Evolutionary conservation across 2,888 invertebrate species (phyloP).

Genomic region (Pogonocherus hispidulus): DNA sequence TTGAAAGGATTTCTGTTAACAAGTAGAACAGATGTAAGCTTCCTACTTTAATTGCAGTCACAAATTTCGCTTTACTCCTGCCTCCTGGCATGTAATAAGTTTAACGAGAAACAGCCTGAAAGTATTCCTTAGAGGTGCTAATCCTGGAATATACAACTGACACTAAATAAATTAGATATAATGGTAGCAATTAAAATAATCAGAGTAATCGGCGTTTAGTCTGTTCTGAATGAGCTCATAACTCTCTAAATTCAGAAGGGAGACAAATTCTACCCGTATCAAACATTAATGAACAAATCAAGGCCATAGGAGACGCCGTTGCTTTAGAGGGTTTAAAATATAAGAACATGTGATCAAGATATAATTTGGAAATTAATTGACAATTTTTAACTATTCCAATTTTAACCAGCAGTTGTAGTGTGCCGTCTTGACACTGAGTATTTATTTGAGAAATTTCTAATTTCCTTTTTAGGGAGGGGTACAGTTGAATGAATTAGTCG

Average conservation of each 20-base stretch:
- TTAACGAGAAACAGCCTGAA: constrained; percentile 10
- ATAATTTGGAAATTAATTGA: no score
- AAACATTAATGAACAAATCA: constrained; percentile 24
- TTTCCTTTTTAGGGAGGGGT: no score
- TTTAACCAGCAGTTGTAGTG: no score
- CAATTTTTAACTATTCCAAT: no score
- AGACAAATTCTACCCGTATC: constrained; percentile 20
- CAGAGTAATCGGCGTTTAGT: constrained; percentile 54
- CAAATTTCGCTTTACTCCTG: not conserved
- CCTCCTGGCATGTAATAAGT: constrained; percentile 4
- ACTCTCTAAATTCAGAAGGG: constrained; percentile 16
- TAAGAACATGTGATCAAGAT: no score
- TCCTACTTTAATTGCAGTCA: not conserved
- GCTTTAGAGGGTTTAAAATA: no score
- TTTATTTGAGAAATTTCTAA: no score
- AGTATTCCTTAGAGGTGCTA: constrained; percentile 23
- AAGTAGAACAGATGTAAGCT: not conserved
- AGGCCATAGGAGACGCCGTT: not conserved
- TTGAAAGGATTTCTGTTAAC: no score
- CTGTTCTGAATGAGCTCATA: constrained; percentile 27
- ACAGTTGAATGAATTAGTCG: no score
- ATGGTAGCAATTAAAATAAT: constrained; percentile 56
- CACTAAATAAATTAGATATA: constrained; percentile 47
- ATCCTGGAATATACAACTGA: not conserved
- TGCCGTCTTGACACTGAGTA: no score